Evolutionary conservation across 2,888 invertebrate genomes (phyloP), one percentile per base, ranked within the genome.

Genomic region (Melanostoma scalare): DNA sequence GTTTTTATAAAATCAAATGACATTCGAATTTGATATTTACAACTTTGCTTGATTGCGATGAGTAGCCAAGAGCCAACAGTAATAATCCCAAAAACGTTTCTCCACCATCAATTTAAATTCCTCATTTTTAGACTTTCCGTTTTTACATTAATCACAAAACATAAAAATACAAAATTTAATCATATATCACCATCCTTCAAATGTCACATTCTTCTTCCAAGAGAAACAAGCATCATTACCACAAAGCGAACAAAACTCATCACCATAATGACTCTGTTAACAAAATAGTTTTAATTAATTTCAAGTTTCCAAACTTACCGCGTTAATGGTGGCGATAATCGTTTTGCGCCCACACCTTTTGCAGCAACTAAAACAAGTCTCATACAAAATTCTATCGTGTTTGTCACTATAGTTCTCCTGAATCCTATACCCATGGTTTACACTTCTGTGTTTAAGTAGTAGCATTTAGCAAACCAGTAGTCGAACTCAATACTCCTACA

Each of bases 241-340:
- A 9, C n/a, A 46, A n/a, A 6, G 10, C n/a, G 20, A 60, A 58
- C 53, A 30, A 61, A 55, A 50, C 63, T 74, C 50, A 73, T 74
- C 63, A 52, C 33, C 46, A 50, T 81, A 67, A 75, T 65, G 58
- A 67, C 42, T 65, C 48, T 81, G 76, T 81, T 81, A 71, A 76
- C 71, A 78, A 74, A 82, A 82, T 78, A 60, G 56, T 73, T 78
- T 69, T 75, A 82, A 77, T 82, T 82, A 82, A 73, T 74, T 73
- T 69, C 46, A 3, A 72, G 40, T 46, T 69, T 48, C 48, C 31
- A 50, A 69, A 53, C 40, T 46, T 60, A 60, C 56, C 36, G 46
- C 42, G 31, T 48, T 82, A 78, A 78, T 82, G 61, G 48, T 56
- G 76, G 48, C 53, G 80, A 36, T 76, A 71, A 76, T 71, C 67